Evolutionary conservation across 2,113 vertebrate genomes (phyloP).

Genomic region (Nyctereutes procyonoides): DNA sequence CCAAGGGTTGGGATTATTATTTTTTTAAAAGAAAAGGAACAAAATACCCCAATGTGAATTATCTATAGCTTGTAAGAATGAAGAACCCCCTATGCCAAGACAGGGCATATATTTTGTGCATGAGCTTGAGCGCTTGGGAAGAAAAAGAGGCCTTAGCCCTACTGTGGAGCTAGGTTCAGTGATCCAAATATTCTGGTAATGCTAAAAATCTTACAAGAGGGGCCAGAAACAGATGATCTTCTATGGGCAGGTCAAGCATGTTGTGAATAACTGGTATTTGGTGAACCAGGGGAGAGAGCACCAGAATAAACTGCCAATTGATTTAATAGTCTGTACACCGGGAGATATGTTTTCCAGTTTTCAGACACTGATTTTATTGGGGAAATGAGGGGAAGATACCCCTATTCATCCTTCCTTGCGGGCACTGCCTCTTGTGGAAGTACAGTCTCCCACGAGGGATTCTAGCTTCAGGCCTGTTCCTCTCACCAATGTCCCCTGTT

Average conservation of each 20-base stretch:
- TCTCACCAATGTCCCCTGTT: background rate
- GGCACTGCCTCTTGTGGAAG: fast-evolving
- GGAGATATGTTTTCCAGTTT: background rate
- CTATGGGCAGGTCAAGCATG: background rate
- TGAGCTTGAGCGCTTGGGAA: background rate
- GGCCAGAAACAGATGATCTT: background rate
- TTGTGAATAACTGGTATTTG: background rate
- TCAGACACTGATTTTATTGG: background rate
- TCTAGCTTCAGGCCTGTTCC: background rate
- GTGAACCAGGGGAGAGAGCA: background rate
- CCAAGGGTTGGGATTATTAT: background rate
- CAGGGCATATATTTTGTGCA: background rate
- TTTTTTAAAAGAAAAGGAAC: background rate
- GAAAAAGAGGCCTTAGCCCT: background rate
- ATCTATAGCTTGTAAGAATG: background rate
- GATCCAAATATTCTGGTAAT: background rate
- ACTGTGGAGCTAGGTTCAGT: background rate
- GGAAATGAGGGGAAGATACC: background rate
- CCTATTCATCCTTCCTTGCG: background rate
- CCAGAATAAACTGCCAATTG: background rate
- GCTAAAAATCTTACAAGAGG: background rate
- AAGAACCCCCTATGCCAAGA: background rate
- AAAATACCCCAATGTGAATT: background rate
- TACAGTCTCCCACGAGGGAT: background rate
- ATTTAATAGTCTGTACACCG: background rate